Conservation (phyloP, 2,113 vertebrate species). For the Atlantisia rogersi region DNA sequence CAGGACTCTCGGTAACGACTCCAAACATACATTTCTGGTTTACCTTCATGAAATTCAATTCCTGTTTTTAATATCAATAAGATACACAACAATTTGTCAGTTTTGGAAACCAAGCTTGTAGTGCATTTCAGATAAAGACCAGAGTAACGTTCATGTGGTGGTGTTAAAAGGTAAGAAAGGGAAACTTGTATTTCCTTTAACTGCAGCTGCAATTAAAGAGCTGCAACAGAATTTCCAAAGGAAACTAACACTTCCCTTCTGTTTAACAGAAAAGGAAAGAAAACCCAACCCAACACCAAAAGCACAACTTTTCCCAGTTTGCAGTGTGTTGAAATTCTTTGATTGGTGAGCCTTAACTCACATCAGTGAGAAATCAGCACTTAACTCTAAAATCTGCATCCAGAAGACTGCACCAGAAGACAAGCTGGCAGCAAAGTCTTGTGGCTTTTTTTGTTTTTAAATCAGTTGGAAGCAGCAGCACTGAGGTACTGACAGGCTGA, state of each 20-base stretch:
- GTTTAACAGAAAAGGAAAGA: neutral
- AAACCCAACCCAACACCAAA: no score
- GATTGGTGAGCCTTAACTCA: neutral
- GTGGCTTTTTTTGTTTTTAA: no score
- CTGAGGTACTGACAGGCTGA: no score
- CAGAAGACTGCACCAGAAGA: neutral
- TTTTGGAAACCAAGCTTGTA: neutral
- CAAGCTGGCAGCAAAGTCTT: neutral
- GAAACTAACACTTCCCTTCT: neutral
- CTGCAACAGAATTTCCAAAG: slow-evolving; percentile 8
- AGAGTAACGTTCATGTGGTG: neutral
- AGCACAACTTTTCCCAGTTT: neutral
- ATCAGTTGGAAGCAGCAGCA: no score
- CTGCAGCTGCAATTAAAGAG: neutral
- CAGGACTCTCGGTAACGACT: neutral
- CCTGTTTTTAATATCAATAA: neutral
- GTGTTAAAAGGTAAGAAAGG: neutral
- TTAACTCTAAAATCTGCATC: neutral
- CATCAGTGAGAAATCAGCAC: neutral
- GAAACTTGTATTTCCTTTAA: neutral
- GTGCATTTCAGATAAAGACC: neutral
- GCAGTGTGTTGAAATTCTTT: neutral
- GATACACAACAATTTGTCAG: neutral
- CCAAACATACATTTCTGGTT: neutral
- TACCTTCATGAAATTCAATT: neutral